Evolutionary conservation across 2,797 vertebrate genomes (phyloP).

Genomic region (Sebastes oblongus): DNA sequence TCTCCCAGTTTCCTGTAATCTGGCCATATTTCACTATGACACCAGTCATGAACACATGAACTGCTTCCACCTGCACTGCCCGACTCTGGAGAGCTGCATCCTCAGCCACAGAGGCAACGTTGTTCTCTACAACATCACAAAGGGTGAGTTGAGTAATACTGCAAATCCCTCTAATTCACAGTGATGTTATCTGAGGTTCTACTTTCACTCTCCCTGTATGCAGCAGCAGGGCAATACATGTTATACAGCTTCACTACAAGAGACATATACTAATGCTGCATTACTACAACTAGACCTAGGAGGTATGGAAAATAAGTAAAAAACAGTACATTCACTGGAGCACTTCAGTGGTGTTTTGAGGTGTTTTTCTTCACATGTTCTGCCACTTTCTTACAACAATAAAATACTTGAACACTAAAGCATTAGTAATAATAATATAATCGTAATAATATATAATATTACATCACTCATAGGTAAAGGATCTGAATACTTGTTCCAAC

Average conservation of each 20-base stretch:
- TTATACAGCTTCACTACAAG: not conserved
- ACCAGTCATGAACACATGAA: constrained; percentile 81
- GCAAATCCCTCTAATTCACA: not conserved
- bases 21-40: constrained; percentile 92
- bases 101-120: constrained; percentile 82
- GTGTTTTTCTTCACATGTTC: not conserved
- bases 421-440: not conserved
- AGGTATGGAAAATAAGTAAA: not conserved
- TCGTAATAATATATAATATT: not conserved
- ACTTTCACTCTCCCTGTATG: not conserved
- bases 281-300: not conserved
- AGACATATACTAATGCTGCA: not conserved
- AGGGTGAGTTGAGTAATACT: constrained; percentile 78
- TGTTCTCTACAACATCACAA: constrained; percentile 91
- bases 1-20: constrained; percentile 89
- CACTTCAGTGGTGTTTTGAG: not conserved
- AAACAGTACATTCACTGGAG: not conserved
- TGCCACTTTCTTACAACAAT: not conserved
- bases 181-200: not conserved
- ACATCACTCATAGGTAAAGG: not conserved
- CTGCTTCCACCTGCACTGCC: constrained; percentile 92
- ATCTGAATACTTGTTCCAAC: not conserved
- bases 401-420: not conserved
- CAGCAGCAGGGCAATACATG: not conserved
- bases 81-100: constrained; percentile 89